Conservation (phyloP, 2,888 invertebrate genomes). For the Dromius quadrimaculatus region DNA sequence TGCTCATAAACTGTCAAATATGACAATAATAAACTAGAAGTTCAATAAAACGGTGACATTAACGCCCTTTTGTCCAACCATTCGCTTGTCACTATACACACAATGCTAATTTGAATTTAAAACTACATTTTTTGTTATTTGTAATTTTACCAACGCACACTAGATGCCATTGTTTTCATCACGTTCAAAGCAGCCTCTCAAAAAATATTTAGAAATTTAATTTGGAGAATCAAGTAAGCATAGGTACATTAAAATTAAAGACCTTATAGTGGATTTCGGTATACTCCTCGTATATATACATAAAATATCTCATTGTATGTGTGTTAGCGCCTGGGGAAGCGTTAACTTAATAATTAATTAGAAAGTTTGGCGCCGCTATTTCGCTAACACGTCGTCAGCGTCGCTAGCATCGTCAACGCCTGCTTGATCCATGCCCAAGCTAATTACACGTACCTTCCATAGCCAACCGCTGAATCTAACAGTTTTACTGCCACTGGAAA, state of each 20-base stretch:
- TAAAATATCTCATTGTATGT: not conserved
- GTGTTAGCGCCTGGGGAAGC: constrained; percentile 6
- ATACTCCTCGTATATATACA: no score
- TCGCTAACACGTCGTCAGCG: constrained; percentile 32
- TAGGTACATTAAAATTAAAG: no score
- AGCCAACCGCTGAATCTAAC: constrained; percentile 3
- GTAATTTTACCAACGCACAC: no score
- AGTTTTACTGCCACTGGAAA: not conserved
- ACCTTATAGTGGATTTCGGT: no score
- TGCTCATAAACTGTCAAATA: constrained; percentile 41
- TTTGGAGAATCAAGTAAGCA: no score
- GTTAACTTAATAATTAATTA: constrained; percentile 41
- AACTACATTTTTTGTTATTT: constrained; percentile 33
- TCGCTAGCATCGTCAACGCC: not conserved
- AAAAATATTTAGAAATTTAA: no score
- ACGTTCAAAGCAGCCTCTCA: no score
- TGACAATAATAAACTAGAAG: constrained; percentile 41
- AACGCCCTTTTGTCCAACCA: not conserved
- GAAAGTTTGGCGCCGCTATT: constrained; percentile 30
- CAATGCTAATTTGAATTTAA: constrained; percentile 41
- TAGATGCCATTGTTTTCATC: no score
- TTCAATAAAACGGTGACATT: constrained; percentile 8
- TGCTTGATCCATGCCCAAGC: not conserved
- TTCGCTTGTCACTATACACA: not conserved
- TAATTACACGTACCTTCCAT: constrained; percentile 1